Base-by-base conservation (phyloP, 2,113 vertebrate genomes). In the Caretta caretta region DNA sequence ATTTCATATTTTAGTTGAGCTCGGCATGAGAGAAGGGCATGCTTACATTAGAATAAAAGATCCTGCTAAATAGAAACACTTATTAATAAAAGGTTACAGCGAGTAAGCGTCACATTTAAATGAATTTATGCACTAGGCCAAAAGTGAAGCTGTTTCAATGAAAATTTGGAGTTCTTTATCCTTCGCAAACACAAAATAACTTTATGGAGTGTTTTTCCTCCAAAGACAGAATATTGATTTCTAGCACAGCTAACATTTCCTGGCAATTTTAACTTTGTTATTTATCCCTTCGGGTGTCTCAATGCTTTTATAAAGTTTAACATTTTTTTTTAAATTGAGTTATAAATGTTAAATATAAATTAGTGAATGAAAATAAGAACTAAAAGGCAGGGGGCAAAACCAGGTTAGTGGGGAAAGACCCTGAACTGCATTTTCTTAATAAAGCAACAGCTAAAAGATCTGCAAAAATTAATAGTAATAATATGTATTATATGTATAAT, bases 141-240 rank as follows among this genome's bases (percentile, higher is more conserved):
- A 56, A 57, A 3, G n/a, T 8, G 0, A 1, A 13, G 5, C 27
- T n/a, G n/a, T 25, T 6, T 53, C 11, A n/a, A 19, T 0, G 0
- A 29, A 56, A 31, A 14, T 38, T 8, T 53, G 31, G 80, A 49
- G 54, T 46, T 48, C 53, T 80, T 84, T 83, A 75, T 83, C 72
- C 51, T n/a, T 3, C 5, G 48, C 38, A 35, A 62, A 49, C 8
- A 29, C 57, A 20, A 50, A n/a, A 59, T 6, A 76, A 53, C 14
- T 72, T 91, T 86, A 3, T 1, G 25, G 2, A 72, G 38, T 46
- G 82, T 69, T 69, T 69, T 76, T 42, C 46, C 25, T 50, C 6
- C 72, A 0, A 3, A 51, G 53, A 62, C 49, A 13, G 38, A 25
- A 8, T 35, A 25, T 16, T 0, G 1, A 48, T 6, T 48, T 20